Evolutionary conservation across 1,140 invertebrate species (phyloP), one percentile per base, ranked within the genome.

Genomic region (Macrosteles quadrilineatus): DNA sequence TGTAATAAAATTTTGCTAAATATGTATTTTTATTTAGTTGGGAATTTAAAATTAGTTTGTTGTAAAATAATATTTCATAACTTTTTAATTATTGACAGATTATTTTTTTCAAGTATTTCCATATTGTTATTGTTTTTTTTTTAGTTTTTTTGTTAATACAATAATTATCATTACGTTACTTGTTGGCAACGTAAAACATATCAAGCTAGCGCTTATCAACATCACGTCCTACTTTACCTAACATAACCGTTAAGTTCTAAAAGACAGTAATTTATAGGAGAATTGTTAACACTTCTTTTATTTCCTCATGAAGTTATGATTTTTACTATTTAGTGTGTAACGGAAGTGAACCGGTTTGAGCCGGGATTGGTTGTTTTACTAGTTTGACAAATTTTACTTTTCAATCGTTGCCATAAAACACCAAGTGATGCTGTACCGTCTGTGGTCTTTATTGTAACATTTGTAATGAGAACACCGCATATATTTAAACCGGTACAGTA

Each of bases 191-290:
- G 30, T 64, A 32, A 43, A 36, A 64, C 62, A 64, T 64, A 64
- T 64, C 62, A 64, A 17, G 31, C 6, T 25, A 64, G 62, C 19
- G 62, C 62, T 64, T 64, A 30, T 36, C 6, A 36, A 40, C 62
- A 32, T 40, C 62, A 23, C 36, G 12, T 11, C 29, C 47, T 19
- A 50, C 14, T 11, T 36, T 62, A 4, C n/a, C 62, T 64, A 43
- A 59, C 55, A 59, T 59, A 59, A 59, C 12, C 23, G 17, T 64
- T 31, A 32, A 64, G 14, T 32, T 64, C 36, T 32, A 64, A 64
- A 64, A 64, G 62, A 64, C 62, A 64, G 62, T 64, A 64, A 64
- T 64, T 64, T 64, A 3, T 64, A 64, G 32, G 62, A 64, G 9
- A 64, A 27, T 4, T 12, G 9, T 29, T 29, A 27, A 59, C 9